A percentile compares a stretch with the other conserved stretches of the same genome.
Evolutionary conservation across 2,797 vertebrate genomes (phyloP).

Genomic region (Diceros bicornis): DNA sequence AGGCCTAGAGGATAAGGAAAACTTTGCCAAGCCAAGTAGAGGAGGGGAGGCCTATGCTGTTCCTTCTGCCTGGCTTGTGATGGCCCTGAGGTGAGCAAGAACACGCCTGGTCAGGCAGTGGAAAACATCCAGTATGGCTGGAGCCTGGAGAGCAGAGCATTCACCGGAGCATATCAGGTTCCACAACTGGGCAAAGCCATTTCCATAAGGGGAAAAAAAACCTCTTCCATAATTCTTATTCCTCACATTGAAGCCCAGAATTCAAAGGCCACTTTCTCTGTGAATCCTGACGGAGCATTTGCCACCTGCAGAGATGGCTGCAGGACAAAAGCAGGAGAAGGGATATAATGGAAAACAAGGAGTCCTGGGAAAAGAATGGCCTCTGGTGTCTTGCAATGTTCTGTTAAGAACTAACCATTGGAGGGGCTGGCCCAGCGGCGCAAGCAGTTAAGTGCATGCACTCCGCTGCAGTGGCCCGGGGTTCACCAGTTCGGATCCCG

Average conservation of each 20-base stretch:
- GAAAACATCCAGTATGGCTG: background rate
- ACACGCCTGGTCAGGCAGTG: background rate
- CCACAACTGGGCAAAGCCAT: background rate
- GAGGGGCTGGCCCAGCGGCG: too few relatives aligned
- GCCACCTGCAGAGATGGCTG: background rate
- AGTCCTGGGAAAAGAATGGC: background rate
- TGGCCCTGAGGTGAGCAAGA: background rate
- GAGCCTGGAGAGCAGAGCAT: background rate
- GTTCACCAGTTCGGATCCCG: too few relatives aligned
- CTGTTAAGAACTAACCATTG: background rate
- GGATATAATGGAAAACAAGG: background rate
- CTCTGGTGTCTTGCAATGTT: background rate
- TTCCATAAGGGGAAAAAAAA: background rate
- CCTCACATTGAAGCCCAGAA: background rate
- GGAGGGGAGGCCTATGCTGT: background rate
- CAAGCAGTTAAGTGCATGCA: too few relatives aligned
- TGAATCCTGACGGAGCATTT: background rate
- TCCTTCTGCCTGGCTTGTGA: background rate
- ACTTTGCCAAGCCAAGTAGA: background rate
- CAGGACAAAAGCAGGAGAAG: background rate
- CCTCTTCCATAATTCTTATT: background rate
- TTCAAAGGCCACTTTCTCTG: background rate
- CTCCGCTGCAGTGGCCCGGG: too few relatives aligned
- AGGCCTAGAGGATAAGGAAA: background rate
- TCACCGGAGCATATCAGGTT: background rate